Conservation (phyloP, 2,888 invertebrate species). For the Candidula unifasciata region DNA sequence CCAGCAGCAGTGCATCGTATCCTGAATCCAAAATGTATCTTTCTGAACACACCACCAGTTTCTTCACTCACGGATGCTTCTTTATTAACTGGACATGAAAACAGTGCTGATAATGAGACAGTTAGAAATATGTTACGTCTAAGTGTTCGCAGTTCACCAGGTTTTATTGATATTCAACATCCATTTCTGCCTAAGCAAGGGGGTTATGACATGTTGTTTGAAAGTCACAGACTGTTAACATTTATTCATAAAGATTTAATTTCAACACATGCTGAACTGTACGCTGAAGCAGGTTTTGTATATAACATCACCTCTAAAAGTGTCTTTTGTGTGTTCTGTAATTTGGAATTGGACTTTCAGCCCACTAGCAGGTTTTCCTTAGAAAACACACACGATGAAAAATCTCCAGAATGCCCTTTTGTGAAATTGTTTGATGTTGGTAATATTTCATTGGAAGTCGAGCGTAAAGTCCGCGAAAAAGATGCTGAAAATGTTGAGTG, state of each 20-base stretch:
- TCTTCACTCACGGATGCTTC: neutral
- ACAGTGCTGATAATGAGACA: neutral
- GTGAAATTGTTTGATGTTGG: conserved; percentile 52
- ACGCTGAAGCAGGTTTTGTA: conserved; percentile 52
- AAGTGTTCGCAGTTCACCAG: neutral
- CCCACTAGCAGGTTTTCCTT: conserved; percentile 23
- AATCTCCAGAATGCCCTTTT: conserved; percentile 48
- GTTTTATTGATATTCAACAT: conserved; percentile 20
- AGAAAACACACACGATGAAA: conserved; percentile 35
- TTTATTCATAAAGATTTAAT: conserved; percentile 31
- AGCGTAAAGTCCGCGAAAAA: conserved; percentile 38
- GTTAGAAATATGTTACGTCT: neutral
- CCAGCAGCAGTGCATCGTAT: conserved; percentile 51
- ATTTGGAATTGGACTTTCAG: conserved; percentile 32
- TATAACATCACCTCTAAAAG: conserved; percentile 25
- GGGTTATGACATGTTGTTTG: conserved; percentile 49
- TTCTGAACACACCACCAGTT: conserved; percentile 35
- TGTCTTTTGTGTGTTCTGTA: conserved; percentile 52
- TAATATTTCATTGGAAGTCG: conserved; percentile 46
- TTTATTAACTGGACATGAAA: neutral
- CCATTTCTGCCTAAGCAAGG: conserved; percentile 49
- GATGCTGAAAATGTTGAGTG: conserved; percentile 1
- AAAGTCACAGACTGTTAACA: conserved; percentile 50
- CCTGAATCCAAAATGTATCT: conserved; percentile 45
- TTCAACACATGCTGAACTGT: conserved; percentile 39